phyloP scores from a whole-genome alignment of 2,113 vertebrate species.

The Rattus rattus region DNA sequence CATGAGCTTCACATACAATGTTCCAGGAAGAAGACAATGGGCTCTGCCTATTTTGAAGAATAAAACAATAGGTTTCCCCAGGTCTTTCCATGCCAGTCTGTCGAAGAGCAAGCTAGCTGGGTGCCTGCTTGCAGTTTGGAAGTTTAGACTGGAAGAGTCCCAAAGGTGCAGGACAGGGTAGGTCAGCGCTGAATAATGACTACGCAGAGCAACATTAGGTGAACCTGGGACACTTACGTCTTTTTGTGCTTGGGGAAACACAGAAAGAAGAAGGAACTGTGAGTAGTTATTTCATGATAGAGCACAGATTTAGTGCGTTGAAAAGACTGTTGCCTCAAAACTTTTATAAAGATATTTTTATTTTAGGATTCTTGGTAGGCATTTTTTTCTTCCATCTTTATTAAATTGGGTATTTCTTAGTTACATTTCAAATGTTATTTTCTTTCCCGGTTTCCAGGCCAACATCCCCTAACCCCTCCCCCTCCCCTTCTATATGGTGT shows the following conservation, averaged over 20 bases:
- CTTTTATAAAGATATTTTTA: not conserved
- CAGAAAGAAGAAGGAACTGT: not conserved
- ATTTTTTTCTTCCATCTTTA: too few relatives aligned
- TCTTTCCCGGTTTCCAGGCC: too few relatives aligned
- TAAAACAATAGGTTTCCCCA: conserved; percentile 19
- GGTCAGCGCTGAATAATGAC: not conserved
- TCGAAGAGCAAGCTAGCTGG: not conserved
- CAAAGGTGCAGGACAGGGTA: not conserved
- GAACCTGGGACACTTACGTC: not conserved
- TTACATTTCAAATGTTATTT: too few relatives aligned
- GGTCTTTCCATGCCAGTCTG: not conserved
- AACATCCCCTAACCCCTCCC: too few relatives aligned
- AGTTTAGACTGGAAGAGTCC: not conserved
- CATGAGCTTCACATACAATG: conserved; percentile 28
- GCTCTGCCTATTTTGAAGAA: conserved; percentile 52
- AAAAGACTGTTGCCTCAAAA: not conserved
- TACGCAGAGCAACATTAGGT: not conserved
- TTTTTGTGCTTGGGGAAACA: not conserved
- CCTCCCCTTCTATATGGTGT: too few relatives aligned
- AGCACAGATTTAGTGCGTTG: not conserved
- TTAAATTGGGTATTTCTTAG: too few relatives aligned
- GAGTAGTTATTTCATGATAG: not conserved
- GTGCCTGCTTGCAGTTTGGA: not conserved
- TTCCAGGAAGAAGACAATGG: conserved; percentile 38
- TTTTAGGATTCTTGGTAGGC: not conserved